These are phyloP conservation scores for Micrastur ruficollis DNA, from an alignment of 2,797 vertebrate species.

Conservation along the genomic window DNA sequence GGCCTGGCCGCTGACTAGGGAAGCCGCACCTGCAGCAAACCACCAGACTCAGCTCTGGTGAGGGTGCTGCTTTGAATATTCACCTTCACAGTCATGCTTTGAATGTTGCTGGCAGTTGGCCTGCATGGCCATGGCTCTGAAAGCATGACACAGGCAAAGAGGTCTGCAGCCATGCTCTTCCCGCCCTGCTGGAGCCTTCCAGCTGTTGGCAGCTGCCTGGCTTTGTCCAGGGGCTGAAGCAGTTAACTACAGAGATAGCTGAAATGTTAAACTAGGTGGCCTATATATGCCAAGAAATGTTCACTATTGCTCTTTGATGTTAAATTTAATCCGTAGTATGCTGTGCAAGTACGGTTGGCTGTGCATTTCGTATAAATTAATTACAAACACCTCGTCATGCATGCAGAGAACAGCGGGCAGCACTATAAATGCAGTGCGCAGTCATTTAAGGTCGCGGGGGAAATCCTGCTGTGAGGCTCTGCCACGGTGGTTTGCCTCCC, in stretches of 20 bases:
- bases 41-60: neutral
- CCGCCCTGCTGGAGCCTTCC: neutral
- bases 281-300: constrained; percentile 58
- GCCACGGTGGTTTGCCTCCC: neutral
- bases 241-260: constrained; percentile 22
- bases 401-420: neutral
- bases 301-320: constrained; percentile 36
- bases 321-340: constrained; percentile 13
- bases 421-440: fast-evolving
- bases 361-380: constrained; percentile 15
- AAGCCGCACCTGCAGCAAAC: neutral
- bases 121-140: fast-evolving
- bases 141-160: fast-evolving
- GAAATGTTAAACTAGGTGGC: constrained; percentile 40
- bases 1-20: neutral
- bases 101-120: neutral
- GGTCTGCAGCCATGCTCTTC: neutral
- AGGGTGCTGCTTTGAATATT: neutral
- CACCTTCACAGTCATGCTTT: neutral
- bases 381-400: neutral
- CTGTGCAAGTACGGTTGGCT: neutral
- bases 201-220: neutral
- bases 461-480: neutral
- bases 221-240: neutral
- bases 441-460: neutral